Percentiles rank a stretch among this genome's conserved stretches.
Evolutionary conservation across 2,113 vertebrate genomes (phyloP).

Genomic region (Macrotus californicus): DNA sequence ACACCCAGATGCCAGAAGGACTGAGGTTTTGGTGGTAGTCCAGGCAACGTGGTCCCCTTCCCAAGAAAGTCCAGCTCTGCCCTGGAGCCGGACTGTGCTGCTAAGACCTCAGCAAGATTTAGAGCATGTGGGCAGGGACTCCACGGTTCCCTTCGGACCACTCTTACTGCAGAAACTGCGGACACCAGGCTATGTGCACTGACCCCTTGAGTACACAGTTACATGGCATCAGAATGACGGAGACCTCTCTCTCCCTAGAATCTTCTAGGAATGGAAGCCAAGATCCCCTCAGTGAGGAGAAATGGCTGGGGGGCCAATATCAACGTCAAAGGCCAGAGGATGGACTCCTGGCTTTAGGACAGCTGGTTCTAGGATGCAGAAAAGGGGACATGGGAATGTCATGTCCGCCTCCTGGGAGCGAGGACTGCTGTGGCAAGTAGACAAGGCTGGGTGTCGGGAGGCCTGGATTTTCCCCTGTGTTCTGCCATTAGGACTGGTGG

Average conservation of each 20-base stretch:
- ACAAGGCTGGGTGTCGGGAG: background rate
- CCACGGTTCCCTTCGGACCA: rapidly evolving
- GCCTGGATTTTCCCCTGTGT: background rate
- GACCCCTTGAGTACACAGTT: background rate
- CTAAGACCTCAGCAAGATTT: background rate
- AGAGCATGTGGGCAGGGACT: background rate
- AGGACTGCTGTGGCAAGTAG: background rate
- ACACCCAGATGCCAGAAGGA: background rate
- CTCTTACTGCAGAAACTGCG: background rate
- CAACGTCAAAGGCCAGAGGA: background rate
- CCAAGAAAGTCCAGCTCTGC: background rate
- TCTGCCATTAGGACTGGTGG: background rate
- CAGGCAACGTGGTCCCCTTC: conserved; percentile 18
- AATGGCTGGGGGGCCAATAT: background rate
- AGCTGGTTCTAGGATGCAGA: background rate
- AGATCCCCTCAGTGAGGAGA: background rate
- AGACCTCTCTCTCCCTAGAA: background rate
- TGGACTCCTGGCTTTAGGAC: background rate
- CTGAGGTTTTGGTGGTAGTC: background rate
- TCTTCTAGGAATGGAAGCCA: background rate
- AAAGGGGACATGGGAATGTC: background rate
- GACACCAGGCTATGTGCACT: background rate
- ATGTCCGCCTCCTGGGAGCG: background rate
- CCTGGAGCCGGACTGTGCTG: background rate
- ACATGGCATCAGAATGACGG: background rate